phyloP scores from a whole-genome alignment of 1,140 invertebrate species.

The Lutraria rhynchaena region DNA sequence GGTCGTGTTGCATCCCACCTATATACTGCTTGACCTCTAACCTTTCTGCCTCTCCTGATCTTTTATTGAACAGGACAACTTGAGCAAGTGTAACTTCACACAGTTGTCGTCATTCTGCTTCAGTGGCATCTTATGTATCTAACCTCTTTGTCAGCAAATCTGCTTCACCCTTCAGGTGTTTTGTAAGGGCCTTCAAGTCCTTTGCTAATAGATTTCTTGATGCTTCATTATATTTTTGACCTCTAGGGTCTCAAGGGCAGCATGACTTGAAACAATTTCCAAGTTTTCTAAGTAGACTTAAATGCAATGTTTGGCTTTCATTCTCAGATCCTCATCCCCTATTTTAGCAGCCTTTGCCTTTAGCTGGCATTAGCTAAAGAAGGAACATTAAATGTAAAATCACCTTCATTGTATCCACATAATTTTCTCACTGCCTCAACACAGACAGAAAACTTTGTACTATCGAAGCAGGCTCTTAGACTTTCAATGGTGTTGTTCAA shows the following conservation, averaged over 20 bases:
- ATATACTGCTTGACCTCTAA: conserved; percentile 3
- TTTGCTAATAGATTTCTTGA: conserved; percentile 6
- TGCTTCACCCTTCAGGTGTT: background rate
- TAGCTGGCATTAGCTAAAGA: background rate
- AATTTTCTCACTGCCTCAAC: background rate
- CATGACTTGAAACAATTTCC: conserved; percentile 17
- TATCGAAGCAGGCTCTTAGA: background rate
- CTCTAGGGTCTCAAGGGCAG: conserved; percentile 7
- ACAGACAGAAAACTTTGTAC: background rate
- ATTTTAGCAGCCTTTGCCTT: background rate
- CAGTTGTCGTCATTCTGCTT: conserved; percentile 12
- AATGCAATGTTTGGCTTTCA: conserved; percentile 9
- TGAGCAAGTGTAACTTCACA: background rate
- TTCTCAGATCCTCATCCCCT: background rate
- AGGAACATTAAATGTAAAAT: background rate
- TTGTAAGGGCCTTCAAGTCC: conserved; percentile 9
- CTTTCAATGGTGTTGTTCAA: background rate
- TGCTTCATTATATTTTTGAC: conserved; percentile 5
- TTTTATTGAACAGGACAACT: conserved; percentile 30
- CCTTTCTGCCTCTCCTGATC: conserved; percentile 11
- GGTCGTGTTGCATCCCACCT: conserved; percentile 2
- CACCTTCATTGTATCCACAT: conserved; percentile 6
- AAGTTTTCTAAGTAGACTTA: conserved; percentile 16
- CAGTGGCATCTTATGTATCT: background rate
- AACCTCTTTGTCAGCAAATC: background rate